Base-by-base conservation (phyloP, 2,113 vertebrate genomes). In the Rutilus rutilus region DNA sequence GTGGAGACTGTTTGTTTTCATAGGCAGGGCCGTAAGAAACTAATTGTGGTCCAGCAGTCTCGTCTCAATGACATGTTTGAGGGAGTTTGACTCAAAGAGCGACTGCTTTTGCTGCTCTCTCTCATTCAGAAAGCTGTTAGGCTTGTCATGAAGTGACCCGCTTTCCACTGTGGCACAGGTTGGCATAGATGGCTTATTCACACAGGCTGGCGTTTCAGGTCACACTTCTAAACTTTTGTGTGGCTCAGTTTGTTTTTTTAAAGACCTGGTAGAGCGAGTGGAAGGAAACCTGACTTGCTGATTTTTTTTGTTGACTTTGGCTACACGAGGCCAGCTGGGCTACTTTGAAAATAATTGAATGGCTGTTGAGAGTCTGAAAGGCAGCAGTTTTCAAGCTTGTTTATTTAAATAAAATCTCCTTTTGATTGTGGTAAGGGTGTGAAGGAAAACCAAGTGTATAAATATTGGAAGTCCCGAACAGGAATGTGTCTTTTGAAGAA, bases 291-390 rank as follows among this genome's bases (percentile, higher is more conserved):
- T 69, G 81, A 81, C 71, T 78, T 79, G 60, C 67, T 81, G 62
- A 39, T 73, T 62, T 71, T 71, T 67, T 65, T 10, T 91, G 88
- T 90, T 92, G 91, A 90, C 88, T 69, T 89, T 92, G 92, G 91
- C 85, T 60, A 39, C 57, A 15, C 76, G 27, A 85, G 85, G 86
- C 75, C 86, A 65, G 67, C 80, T 85, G 78, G 82, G 85, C 17
- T 86, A 23, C 83, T 86, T 87, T 87, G 84, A 90, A 89, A 67
- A 0, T 59, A 64, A 73, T 79, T 85, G 62, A 57, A 85, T 45
- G 23, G 78, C 86, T 81, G 8, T 45, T 45, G 71, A 36, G 82
- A 42, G 36, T 21, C 57, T 86, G 88, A 75, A 83, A 86, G 88
- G 85, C 90, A 60, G 42, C 60, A 1, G 60, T 91, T 93, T 92